A percentile compares a stretch with the other conserved stretches of the same genome.
Conservation (phyloP, 2,797 vertebrate species). For the Falco columbarius region DNA sequence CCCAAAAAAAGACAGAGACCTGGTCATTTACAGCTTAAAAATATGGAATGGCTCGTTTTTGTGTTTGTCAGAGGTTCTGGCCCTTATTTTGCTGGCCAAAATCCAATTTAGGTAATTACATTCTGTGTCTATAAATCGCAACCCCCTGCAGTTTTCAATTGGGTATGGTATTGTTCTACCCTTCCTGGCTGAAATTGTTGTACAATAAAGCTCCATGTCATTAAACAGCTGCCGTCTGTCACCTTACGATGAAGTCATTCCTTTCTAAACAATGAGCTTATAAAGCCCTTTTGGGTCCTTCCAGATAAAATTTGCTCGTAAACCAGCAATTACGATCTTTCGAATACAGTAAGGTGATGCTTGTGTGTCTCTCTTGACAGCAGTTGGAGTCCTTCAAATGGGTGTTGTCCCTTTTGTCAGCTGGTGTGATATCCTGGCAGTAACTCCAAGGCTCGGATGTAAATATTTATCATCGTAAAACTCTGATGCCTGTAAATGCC, state of each 20-base stretch:
- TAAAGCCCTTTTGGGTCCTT: conserved; percentile 50
- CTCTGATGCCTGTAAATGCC: neutral
- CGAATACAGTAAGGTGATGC: neutral
- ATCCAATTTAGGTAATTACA: conserved; percentile 76
- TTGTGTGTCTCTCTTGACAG: conserved; percentile 4
- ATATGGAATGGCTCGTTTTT: neutral
- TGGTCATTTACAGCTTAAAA: neutral
- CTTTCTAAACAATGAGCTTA: conserved; percentile 48
- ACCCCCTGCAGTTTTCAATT: conserved; percentile 68
- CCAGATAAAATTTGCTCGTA: conserved; percentile 43
- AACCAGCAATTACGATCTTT: conserved; percentile 37
- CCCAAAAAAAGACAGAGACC: neutral
- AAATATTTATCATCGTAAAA: conserved; percentile 1
- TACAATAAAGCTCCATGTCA: conserved; percentile 69
- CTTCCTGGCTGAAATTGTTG: conserved; percentile 69
- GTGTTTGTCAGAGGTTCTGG: conserved; percentile 48
- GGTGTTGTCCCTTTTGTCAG: conserved; percentile 2
- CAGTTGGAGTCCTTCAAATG: neutral
- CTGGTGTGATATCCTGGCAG: neutral
- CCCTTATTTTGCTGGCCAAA: conserved; percentile 66
- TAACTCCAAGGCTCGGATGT: neutral
- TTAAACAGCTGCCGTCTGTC: conserved; percentile 77
- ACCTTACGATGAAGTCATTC: conserved; percentile 63
- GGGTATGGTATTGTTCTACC: conserved; percentile 66
- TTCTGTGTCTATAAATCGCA: conserved; percentile 69